These are phyloP conservation scores for Lathronympha strigana DNA, from an alignment of 2,888 invertebrate species.

Conservation along the genomic window DNA sequence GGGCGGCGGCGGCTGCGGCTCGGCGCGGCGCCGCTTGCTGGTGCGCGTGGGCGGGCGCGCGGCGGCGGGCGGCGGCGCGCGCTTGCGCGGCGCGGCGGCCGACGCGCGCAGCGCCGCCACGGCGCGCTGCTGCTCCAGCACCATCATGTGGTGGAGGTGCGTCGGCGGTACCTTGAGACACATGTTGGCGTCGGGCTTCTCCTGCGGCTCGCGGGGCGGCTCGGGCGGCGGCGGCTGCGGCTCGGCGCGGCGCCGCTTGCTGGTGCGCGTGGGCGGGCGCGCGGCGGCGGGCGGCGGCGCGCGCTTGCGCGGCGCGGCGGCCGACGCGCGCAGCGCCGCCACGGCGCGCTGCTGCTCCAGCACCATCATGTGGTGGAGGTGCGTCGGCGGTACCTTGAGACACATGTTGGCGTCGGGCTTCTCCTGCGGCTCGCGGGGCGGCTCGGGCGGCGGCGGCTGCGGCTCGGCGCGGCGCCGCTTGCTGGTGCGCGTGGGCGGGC, in stretches of 20 bases:
- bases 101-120: conserved; percentile 67
- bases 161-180: conserved; percentile 87
- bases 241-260: conserved; percentile 60
- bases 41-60: no score
- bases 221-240: conserved; percentile 81
- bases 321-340: conserved; percentile 66
- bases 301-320: conserved; percentile 63
- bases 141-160: conserved; percentile 34
- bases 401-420: no score
- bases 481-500: no score
- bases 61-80: conserved; percentile 70
- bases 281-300: conserved; percentile 73
- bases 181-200: conserved; percentile 94
- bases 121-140: background rate
- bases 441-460: no score
- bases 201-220: conserved; percentile 87
- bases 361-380: conserved; percentile 85
- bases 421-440: no score
- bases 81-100: conserved; percentile 64
- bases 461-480: no score
- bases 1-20: no score
- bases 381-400: no score
- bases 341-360: conserved; percentile 83
- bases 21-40: no score
- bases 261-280: conserved; percentile 66